phyloP scores from a whole-genome alignment of 2,797 vertebrate genomes.

The Cirrhinus molitorella region DNA sequence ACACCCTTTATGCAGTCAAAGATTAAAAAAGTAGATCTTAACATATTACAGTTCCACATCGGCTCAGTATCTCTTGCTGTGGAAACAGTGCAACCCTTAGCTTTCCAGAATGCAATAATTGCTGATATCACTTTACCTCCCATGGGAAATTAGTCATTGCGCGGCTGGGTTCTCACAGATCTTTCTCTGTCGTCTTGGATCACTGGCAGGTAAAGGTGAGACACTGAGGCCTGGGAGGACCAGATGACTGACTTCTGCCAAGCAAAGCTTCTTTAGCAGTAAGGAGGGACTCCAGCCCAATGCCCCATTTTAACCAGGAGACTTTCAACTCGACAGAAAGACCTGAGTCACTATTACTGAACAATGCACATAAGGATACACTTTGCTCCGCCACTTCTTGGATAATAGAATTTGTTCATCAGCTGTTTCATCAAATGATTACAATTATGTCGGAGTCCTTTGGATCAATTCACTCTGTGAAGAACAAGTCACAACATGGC shows the following conservation, averaged over 20 bases:
- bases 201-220: constrained; percentile 53
- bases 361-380: constrained; percentile 14
- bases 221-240: constrained; percentile 41
- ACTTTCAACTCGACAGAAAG: constrained; percentile 29
- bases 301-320: constrained; percentile 10
- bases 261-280: constrained; percentile 17
- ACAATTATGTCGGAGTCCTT: constrained; percentile 7
- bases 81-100: constrained; percentile 42
- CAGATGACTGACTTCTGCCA: constrained; percentile 47
- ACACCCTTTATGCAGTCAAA: not conserved
- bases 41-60: not conserved
- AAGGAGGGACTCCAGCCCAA: constrained; percentile 30
- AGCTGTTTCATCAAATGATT: constrained; percentile 7
- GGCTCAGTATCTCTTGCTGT: constrained; percentile 26
- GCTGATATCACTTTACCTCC: constrained; percentile 62
- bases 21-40: not conserved
- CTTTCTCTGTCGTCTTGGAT: constrained; percentile 44
- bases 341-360: not conserved
- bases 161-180: constrained; percentile 37
- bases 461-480: constrained; percentile 23
- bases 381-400: not conserved
- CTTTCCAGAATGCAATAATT: constrained; percentile 55
- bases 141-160: constrained; percentile 60
- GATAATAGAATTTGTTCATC: constrained; percentile 5
- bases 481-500: not conserved